phyloP scores from a whole-genome alignment of 2,113 vertebrate genomes.

The Antidorcas marsupialis region DNA sequence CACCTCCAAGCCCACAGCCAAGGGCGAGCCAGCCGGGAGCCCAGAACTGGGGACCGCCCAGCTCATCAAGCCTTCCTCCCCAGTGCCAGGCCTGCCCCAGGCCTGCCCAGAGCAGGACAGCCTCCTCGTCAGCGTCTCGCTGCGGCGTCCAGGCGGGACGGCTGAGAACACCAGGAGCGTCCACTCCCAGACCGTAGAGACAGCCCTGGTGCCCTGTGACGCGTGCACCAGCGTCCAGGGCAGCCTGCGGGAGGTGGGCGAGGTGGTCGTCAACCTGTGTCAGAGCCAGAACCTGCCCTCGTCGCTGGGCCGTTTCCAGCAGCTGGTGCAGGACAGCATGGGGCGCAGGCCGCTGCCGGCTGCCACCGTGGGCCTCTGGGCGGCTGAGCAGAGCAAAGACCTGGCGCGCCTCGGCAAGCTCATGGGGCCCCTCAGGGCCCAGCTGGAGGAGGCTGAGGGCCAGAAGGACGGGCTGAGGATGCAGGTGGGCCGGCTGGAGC shows the following conservation, averaged over 20 bases:
- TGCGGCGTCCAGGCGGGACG: neutral
- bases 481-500: conserved; percentile 73
- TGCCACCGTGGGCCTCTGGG: conserved; percentile 87
- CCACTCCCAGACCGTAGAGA: conserved; percentile 79
- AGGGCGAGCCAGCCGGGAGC: neutral
- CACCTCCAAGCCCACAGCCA: conserved; percentile 38
- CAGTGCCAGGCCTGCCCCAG: neutral
- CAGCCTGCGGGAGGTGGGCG: conserved; percentile 81
- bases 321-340: conserved; percentile 76
- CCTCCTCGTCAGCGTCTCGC: neutral
- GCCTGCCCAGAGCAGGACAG: conserved; percentile 1
- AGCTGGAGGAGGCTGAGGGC: conserved; percentile 74
- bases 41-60: neutral
- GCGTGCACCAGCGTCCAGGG: conserved; percentile 82
- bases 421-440: conserved; percentile 80
- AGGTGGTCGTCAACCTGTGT: conserved; percentile 83
- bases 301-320: conserved; percentile 83
- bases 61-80: conserved; percentile 17
- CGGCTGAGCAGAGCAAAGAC: conserved; percentile 87
- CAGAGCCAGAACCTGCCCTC: conserved; percentile 90
- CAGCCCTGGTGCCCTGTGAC: conserved; percentile 81
- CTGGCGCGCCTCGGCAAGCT: conserved; percentile 84
- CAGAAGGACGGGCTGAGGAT: conserved; percentile 77
- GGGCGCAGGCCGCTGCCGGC: conserved; percentile 81
- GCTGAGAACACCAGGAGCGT: conserved; percentile 48